Conservation (phyloP, 2,797 vertebrate species). For the Notolabrus celidotus region DNA sequence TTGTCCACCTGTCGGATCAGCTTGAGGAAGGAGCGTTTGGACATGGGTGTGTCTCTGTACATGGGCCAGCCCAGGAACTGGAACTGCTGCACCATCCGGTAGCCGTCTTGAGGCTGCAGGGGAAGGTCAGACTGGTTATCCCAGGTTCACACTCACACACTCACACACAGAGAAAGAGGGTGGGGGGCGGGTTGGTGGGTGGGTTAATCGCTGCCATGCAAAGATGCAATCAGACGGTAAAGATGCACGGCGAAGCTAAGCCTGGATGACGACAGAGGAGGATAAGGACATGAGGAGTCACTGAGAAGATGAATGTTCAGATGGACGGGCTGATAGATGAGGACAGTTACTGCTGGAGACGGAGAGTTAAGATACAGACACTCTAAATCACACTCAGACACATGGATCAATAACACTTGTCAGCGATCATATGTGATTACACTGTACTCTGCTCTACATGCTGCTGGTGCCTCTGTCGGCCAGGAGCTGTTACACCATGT, state of each 20-base stretch:
- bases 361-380: constrained; percentile 44
- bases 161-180: not conserved
- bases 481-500: constrained; percentile 14
- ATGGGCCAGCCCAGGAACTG: constrained; percentile 98
- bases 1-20: constrained; percentile 96
- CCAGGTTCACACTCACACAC: constrained; percentile 29
- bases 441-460: constrained; percentile 20
- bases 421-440: constrained; percentile 66
- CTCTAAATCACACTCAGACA: constrained; percentile 60
- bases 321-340: constrained; percentile 64
- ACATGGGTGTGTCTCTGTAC: constrained; percentile 94
- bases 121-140: constrained; percentile 33
- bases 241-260: constrained; percentile 46
- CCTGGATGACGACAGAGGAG: constrained; percentile 19
- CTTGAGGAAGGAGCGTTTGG: constrained; percentile 96
- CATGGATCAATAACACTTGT: constrained; percentile 62
- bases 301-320: constrained; percentile 38
- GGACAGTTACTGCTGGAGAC: constrained; percentile 52
- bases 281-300: constrained; percentile 56
- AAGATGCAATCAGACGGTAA: constrained; percentile 47
- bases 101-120: constrained; percentile 93
- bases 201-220: constrained; percentile 39
- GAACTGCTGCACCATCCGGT: constrained; percentile 98
- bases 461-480: constrained; percentile 38
- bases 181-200: not conserved